A percentile compares a stretch with the other conserved stretches of the same genome.
Evolutionary conservation across 2,797 vertebrate species (phyloP).

Genomic region (Percopsis omiscomaycus): DNA sequence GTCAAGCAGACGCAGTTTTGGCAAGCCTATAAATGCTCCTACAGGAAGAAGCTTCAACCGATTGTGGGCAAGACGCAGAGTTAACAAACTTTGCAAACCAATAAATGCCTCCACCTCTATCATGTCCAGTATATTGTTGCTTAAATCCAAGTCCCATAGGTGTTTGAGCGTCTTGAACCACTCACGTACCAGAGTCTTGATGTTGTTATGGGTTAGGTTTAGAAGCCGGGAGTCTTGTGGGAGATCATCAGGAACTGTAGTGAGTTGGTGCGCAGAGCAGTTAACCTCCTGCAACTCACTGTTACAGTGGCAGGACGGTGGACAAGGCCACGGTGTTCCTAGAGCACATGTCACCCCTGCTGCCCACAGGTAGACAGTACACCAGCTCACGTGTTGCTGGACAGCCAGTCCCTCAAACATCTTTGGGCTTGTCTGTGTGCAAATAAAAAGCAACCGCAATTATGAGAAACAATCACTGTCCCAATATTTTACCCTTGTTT

Average conservation of each 20-base stretch:
- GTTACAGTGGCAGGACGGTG: conserved; percentile 77
- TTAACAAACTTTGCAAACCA: conserved; percentile 73
- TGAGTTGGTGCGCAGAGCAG: conserved; percentile 76
- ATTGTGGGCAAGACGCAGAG: conserved; percentile 78
- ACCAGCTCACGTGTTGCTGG: conserved; percentile 65
- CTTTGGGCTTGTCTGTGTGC: conserved; percentile 65
- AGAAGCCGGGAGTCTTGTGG: conserved; percentile 70
- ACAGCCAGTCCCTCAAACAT: conserved; percentile 66
- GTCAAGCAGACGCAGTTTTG: conserved; percentile 78
- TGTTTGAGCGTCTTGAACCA: conserved; percentile 76
- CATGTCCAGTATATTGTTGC: conserved; percentile 72
- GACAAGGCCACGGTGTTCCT: conserved; percentile 68
- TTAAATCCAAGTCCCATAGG: conserved; percentile 83
- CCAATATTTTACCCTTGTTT: neutral
- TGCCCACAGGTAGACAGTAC: conserved; percentile 66
- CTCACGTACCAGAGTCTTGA: conserved; percentile 74
- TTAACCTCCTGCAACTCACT: conserved; percentile 68
- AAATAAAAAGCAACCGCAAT: conserved; percentile 14
- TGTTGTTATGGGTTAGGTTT: conserved; percentile 79
- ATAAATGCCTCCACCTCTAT: conserved; percentile 80
- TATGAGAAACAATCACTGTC: neutral
- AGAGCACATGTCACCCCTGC: conserved; percentile 46
- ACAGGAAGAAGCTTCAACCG: conserved; percentile 81
- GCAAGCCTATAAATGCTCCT: conserved; percentile 78
- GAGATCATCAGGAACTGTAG: conserved; percentile 71